A percentile compares a stretch with the other conserved stretches of the same genome.
Evolutionary conservation across 2,888 invertebrate species (phyloP).

Genomic region (Lepidonotus clava): DNA sequence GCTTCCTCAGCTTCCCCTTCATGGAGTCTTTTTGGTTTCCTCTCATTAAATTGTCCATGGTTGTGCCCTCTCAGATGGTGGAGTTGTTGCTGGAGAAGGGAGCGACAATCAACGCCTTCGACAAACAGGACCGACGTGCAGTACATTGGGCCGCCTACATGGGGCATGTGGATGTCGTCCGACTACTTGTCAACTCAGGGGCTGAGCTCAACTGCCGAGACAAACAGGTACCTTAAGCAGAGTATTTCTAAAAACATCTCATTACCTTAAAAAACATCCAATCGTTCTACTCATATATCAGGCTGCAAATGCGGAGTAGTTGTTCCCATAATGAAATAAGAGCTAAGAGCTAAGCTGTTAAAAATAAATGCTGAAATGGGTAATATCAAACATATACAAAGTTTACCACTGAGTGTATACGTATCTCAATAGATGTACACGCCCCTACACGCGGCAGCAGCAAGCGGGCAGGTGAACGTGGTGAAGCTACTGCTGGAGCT

Average conservation of each 20-base stretch:
- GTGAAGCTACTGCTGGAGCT: slow-evolving; percentile 82
- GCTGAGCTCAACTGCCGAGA: slow-evolving; percentile 81
- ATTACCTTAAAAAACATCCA: too few species aligned
- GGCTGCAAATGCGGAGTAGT: too few species aligned
- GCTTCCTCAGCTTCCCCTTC: too few species aligned
- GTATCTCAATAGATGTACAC: slow-evolving; percentile 83
- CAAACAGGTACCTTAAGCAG: slow-evolving; percentile 80
- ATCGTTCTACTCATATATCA: too few species aligned
- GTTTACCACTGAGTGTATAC: too few species aligned
- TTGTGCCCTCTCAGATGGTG: slow-evolving; percentile 80
- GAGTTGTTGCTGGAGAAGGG: slow-evolving; percentile 83
- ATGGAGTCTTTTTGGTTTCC: too few species aligned
- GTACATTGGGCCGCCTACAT: slow-evolving; percentile 85
- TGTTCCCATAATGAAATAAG: too few species aligned
- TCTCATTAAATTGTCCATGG: too few species aligned
- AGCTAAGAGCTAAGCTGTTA: too few species aligned
- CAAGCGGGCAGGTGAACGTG: slow-evolving; percentile 82
- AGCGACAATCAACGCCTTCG: slow-evolving; percentile 84
- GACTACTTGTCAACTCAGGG: slow-evolving; percentile 76
- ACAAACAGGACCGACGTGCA: slow-evolving; percentile 84
- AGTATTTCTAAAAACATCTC: too few species aligned
- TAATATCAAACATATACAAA: too few species aligned
- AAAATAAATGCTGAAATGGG: too few species aligned
- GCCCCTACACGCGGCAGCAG: slow-evolving; percentile 85
- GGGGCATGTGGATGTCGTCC: slow-evolving; percentile 82